Evolutionary conservation across 2,888 invertebrate species (phyloP), one percentile per base, ranked within the genome.

Genomic region (Lithophane leautieri): DNA sequence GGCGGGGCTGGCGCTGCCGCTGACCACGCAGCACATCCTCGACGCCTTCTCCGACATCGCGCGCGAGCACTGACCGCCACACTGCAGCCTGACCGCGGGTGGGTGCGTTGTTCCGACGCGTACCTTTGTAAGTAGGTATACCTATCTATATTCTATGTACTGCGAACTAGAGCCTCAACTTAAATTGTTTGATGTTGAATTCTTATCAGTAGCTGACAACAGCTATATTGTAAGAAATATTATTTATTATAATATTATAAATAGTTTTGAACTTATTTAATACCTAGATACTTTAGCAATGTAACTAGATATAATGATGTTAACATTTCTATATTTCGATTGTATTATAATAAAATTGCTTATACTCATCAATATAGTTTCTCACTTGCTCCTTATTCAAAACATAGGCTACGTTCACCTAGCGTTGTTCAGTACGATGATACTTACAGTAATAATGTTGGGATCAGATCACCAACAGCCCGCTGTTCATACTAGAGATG

Each of bases 41-140:
- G 98, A 98, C 92, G 99, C 99, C 94, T 99, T 99, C 97, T 99
- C 99, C 12, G 99, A 99, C 95, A 99, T 99, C 93, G 99, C 99
- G 60, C 97, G 98, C 89, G 99, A 99, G 72, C 99, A 99, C 96
- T 99, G 97, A 97, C 75, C 52, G 19, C 19, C n/a, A 0, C 50
- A 99, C 96, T 99, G 97, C 75, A 56, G 9, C 73, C 96, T 99
- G 97, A 97, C 74, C 56, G 4, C 74, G n/a, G 34, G 9, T 25
- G 22, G 42, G 3, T 52, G 25, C 68, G 19, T 9, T 50, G 25
- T 70, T 22, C 7, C 25, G 22, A 40, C 16, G 50, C 22, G 22
- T n/a, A 4, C 28, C n/a, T 34, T 14, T 72, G 34, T 40, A 40
- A 56, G n/a, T 61, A n/a, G 3, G 44, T 25, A 8, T 42, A 19